Evolutionary conservation across 2,797 vertebrate species (phyloP).

Genomic region (Anguilla pacifica): DNA sequence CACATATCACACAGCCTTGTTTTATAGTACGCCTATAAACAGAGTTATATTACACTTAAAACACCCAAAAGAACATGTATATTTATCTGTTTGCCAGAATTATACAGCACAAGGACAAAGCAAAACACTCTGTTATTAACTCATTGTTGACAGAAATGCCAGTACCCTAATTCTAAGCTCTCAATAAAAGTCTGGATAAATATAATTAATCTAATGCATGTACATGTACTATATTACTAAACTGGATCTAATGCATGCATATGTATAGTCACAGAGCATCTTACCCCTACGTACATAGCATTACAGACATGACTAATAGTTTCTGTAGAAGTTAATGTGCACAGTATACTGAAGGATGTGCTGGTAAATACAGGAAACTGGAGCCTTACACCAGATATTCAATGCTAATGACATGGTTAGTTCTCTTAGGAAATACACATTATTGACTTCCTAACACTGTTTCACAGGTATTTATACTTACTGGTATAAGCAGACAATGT

Average conservation of each 20-base stretch:
- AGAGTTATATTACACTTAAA: background rate
- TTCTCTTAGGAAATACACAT: background rate
- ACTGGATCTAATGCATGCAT: background rate
- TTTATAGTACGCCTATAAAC: background rate
- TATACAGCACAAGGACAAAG: background rate
- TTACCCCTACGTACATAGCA: background rate
- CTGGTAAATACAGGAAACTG: background rate
- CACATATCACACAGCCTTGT: background rate
- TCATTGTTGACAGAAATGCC: background rate
- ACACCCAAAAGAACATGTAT: no score
- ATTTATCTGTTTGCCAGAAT: background rate
- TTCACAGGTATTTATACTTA: conserved; percentile 39
- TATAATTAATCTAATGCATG: background rate
- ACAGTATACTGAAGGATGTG: conserved; percentile 12
- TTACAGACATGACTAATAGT: background rate
- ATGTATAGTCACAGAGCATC: background rate
- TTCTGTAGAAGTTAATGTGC: background rate
- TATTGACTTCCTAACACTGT: conserved; percentile 21
- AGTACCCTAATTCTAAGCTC: background rate
- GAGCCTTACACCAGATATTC: background rate
- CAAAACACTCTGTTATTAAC: background rate
- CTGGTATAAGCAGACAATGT: conserved; percentile 8
- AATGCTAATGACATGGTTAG: conserved; percentile 3
- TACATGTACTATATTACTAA: background rate
- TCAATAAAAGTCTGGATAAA: conserved; percentile 4